Conservation (phyloP, 2,113 vertebrate species). For the Lethenteron reissneri region DNA sequence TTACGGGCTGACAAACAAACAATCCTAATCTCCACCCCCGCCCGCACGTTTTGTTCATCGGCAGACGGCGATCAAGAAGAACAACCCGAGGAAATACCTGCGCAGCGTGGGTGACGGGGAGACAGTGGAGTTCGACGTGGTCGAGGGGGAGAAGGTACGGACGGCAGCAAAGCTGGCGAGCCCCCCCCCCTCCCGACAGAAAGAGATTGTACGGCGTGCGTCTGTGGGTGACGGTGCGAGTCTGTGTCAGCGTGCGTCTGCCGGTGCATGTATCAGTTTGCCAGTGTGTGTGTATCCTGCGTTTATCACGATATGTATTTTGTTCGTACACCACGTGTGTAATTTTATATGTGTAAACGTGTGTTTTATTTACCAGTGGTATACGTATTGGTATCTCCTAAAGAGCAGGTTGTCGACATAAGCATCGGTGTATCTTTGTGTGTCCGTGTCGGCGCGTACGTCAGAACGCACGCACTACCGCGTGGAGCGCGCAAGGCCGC, state of each 20-base stretch:
- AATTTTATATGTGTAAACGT: too few relatives aligned
- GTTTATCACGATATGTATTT: not conserved
- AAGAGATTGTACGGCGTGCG: too few relatives aligned
- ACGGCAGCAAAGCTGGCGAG: not conserved
- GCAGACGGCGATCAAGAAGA: constrained; percentile 85
- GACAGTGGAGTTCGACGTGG: constrained; percentile 79
- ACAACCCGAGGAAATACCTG: constrained; percentile 84
- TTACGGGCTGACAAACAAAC: too few relatives aligned
- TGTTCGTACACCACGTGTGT: too few relatives aligned
- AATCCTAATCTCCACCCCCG: not conserved
- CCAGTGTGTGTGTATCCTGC: not conserved
- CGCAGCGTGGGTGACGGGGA: constrained; percentile 85
- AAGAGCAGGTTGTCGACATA: too few relatives aligned
- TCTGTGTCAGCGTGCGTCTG: not conserved
- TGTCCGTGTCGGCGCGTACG: too few relatives aligned
- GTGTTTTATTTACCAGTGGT: too few relatives aligned
- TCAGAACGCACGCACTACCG: too few relatives aligned
- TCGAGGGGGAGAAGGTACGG: constrained; percentile 60
- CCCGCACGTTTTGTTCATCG: constrained; percentile 7
- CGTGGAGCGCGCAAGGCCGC: too few relatives aligned
- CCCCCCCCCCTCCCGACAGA: too few relatives aligned
- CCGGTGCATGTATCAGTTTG: not conserved
- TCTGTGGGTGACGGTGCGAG: not conserved
- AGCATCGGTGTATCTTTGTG: too few relatives aligned
- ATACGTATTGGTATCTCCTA: too few relatives aligned